These are phyloP conservation scores for Tipula lateralis DNA, from an alignment of 2,888 invertebrate species.

Conservation along the genomic window DNA sequence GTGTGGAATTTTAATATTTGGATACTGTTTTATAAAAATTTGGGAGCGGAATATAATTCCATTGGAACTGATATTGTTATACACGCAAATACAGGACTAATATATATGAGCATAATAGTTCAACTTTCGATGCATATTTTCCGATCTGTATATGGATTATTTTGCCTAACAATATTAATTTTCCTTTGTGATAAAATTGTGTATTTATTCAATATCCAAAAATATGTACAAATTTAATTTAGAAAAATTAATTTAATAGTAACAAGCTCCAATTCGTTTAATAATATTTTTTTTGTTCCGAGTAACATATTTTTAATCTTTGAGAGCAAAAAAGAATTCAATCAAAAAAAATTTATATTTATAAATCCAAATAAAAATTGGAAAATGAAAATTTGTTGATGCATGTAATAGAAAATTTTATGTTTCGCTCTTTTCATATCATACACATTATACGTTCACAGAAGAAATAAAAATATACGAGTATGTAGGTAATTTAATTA, in stretches of 20 bases:
- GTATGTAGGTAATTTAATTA: conserved; percentile 2
- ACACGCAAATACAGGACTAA: too few relatives aligned
- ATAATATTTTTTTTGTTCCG: neutral
- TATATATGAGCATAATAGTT: too few relatives aligned
- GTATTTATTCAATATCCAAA: neutral
- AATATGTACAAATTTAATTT: neutral
- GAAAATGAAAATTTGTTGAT: neutral
- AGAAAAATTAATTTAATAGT: neutral
- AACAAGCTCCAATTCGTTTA: conserved; percentile 11
- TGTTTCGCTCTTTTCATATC: neutral
- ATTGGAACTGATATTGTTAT: too few relatives aligned
- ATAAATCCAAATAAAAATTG: neutral
- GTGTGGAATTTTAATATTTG: too few relatives aligned
- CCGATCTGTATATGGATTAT: neutral
- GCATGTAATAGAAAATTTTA: conserved; percentile 24
- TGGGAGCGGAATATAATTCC: too few relatives aligned
- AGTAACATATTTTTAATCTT: neutral
- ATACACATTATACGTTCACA: neutral
- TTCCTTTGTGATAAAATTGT: neutral
- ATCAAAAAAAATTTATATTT: neutral
- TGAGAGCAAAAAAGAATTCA: neutral
- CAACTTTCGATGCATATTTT: too few relatives aligned
- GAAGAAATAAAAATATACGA: neutral
- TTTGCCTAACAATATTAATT: neutral
- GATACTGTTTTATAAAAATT: too few relatives aligned